Base-by-base conservation (phyloP, 2,797 vertebrate genomes). In the Poeciliopsis infans region DNA sequence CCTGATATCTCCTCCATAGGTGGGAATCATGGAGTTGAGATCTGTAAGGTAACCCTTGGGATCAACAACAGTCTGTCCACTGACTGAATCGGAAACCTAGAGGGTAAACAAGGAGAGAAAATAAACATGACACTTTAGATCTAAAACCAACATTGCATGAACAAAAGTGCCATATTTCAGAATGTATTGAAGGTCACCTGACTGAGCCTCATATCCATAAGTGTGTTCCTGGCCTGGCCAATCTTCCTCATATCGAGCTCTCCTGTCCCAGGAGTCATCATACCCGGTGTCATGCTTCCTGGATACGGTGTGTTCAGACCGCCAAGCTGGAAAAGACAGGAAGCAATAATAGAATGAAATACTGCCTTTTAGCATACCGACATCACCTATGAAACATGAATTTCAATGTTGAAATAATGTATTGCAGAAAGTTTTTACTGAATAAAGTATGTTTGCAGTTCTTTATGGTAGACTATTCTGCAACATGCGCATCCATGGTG, bases 211-310 rank as follows among this genome's bases (percentile, higher is more conserved):
- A 99, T 99, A 84, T 99, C 98, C 98, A 99, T 99, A 85, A 99
- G 94, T 0, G 98, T 99, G 91, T 99, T 99, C 79, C 98, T 97
- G 79, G 98, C 98, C 89, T 99, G 98, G 59, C 98, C 98, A 28
- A 98, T 99, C 93, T 99, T 99, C 88, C 98, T 98, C 98, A 99
- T 99, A 90, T 99, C 98, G 92, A 99, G 87, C 77, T 99, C 98
- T 16, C 98, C 98, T 5, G 97, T 97, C 4, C 97, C 97, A 18
- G 97, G 98, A 0, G 98, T 98, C 97, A 98, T 98, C 82, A 98
- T 81, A 7, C 97, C 97, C 6, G 97, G 97, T 0, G 98, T 99
- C 97, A 99, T 98, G 76, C 96, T 97, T 68, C 98, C 98, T 18
- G 98, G 98, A 84, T 97, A 99, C 0, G 98, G 97, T 1, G 97